phyloP scores from a whole-genome alignment of 2,113 vertebrate species.

The Sula dactylatra region DNA sequence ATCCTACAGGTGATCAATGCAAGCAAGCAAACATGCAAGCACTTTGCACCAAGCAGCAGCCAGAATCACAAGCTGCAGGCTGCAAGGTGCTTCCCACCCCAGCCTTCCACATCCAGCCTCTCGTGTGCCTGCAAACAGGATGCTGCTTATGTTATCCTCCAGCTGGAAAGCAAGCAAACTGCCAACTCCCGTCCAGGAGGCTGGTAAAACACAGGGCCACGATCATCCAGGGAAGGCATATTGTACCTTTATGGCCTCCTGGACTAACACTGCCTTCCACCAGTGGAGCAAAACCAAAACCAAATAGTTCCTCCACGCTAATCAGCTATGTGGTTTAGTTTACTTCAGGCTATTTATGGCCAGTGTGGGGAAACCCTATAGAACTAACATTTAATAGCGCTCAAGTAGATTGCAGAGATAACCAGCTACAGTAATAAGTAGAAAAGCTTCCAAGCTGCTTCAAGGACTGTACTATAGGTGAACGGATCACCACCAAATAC shows the following conservation, averaged over 20 bases:
- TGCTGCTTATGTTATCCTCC: not conserved
- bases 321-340: not conserved
- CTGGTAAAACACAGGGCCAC: not conserved
- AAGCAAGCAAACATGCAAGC: not conserved
- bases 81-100: constrained; percentile 8
- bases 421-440: not conserved
- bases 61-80: not conserved
- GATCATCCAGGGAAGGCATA: not conserved
- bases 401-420: constrained; percentile 35
- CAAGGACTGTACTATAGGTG: not conserved
- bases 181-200: not conserved
- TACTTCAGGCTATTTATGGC: constrained; percentile 20
- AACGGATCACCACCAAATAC: not conserved
- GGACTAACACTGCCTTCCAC: not conserved
- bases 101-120: not conserved
- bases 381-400: constrained; percentile 26
- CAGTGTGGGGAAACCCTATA: constrained; percentile 2
- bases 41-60: not conserved
- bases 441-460: constrained; percentile 31
- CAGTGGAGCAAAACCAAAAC: not conserved
- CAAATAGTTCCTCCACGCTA: not conserved
- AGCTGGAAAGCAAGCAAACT: not conserved
- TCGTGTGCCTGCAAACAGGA: not conserved
- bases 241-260: not conserved
- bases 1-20: constrained; percentile 7